Conservation (phyloP, 2,113 vertebrate species). For the Campylorhamphus procurvoides region DNA sequence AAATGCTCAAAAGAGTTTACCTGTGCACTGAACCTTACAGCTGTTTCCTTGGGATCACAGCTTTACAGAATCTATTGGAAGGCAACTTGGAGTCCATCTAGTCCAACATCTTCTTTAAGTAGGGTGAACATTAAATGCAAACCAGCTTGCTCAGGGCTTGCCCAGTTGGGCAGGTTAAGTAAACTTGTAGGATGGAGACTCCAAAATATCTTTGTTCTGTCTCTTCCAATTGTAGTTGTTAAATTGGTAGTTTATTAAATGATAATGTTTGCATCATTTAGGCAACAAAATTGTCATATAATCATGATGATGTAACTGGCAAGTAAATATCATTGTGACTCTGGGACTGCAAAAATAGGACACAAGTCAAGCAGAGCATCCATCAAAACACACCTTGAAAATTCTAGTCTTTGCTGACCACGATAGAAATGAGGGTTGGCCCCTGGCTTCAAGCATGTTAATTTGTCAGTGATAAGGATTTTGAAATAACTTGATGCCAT, state of each 20-base stretch:
- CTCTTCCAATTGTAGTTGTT: neutral
- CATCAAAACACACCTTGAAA: neutral
- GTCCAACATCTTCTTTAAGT: neutral
- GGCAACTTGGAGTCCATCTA: neutral
- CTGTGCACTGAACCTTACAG: neutral
- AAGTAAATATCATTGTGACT: neutral
- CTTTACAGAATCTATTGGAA: neutral
- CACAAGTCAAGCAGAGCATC: neutral
- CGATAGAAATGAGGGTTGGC: neutral
- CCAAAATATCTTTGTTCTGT: neutral
- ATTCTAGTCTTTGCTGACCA: neutral
- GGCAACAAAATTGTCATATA: neutral
- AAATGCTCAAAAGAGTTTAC: neutral
- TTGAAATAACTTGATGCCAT: neutral
- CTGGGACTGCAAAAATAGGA: neutral
- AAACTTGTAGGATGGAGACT: neutral
- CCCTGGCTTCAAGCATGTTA: neutral
- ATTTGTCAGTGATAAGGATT: neutral
- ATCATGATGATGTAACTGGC: neutral
- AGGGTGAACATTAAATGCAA: neutral
- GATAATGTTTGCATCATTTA: neutral
- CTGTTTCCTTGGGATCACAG: rapidly evolving
- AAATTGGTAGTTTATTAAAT: neutral
- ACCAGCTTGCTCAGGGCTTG: neutral
- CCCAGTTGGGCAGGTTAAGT: neutral